These are phyloP conservation scores for Ellobius talpinus DNA, from an alignment of 2,113 vertebrate species.

Conservation along the genomic window DNA sequence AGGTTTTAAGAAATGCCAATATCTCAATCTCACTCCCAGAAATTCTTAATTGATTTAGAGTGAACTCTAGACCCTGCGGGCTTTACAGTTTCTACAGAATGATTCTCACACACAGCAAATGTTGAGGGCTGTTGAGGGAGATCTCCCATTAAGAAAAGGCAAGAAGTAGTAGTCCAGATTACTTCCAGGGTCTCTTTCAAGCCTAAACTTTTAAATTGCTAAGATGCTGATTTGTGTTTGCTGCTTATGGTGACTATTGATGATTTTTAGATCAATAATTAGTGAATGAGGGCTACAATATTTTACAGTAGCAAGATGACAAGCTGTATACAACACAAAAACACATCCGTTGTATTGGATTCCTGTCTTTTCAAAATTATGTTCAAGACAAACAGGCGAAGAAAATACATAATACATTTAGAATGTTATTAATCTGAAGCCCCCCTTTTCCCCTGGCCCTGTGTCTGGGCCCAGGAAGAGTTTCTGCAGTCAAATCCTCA, in stretches of 20 bases:
- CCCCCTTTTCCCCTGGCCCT: background rate
- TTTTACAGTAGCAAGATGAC: slow-evolving; percentile 37
- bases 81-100: background rate
- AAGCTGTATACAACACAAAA: slow-evolving; percentile 12
- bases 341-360: background rate
- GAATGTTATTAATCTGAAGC: slow-evolving; percentile 40
- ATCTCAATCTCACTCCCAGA: background rate
- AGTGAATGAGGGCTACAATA: background rate
- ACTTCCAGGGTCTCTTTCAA: background rate
- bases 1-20: background rate
- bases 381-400: slow-evolving; percentile 31
- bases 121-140: background rate
- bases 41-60: slow-evolving; percentile 11
- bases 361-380: slow-evolving; percentile 65
- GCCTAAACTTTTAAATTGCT: background rate
- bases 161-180: background rate
- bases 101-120: background rate
- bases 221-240: background rate
- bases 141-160: background rate
- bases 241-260: background rate
- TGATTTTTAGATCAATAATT: slow-evolving; percentile 38
- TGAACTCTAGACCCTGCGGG: background rate
- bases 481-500: slow-evolving; percentile 12
- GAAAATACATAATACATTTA: slow-evolving; percentile 59
- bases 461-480: background rate